A percentile compares a stretch with the other conserved stretches of the same genome.
Evolutionary conservation across 1,140 invertebrate species (phyloP).

Genomic region (Fopius arisanus): DNA sequence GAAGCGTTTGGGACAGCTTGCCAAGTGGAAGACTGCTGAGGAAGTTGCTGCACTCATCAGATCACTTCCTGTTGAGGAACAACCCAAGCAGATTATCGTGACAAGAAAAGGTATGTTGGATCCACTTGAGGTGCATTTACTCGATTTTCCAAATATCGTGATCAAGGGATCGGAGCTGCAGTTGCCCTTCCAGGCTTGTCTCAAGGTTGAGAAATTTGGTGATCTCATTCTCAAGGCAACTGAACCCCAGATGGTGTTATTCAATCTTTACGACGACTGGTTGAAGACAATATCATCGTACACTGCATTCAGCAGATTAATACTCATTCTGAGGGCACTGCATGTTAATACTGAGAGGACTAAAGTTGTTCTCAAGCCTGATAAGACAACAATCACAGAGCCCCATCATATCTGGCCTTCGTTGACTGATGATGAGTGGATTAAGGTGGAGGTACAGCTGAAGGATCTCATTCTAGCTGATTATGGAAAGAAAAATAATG

Average conservation of each 20-base stretch:
- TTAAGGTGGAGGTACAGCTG: conserved; percentile 97
- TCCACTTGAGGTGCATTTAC: conserved; percentile 97
- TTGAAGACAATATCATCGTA: conserved; percentile 96
- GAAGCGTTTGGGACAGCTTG: conserved; percentile 92
- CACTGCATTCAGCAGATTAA: conserved; percentile 96
- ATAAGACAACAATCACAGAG: conserved; percentile 98
- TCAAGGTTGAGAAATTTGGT: conserved; percentile 99
- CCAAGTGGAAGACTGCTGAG: conserved; percentile 99
- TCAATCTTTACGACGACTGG: conserved; percentile 99
- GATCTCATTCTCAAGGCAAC: conserved; percentile 99
- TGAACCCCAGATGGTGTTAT: conserved; percentile 99
- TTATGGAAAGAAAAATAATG: conserved; percentile 99
- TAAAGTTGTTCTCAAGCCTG: conserved; percentile 97
- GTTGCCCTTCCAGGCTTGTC: conserved; percentile 97
- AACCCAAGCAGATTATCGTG: conserved; percentile 99
- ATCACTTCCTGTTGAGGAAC: conserved; percentile 98
- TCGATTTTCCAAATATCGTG: conserved; percentile 99
- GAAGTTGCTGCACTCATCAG: conserved; percentile 99
- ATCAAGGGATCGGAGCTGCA: conserved; percentile 99
- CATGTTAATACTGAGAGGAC: conserved; percentile 99
- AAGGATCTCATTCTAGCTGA: conserved; percentile 99
- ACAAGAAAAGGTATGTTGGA: conserved; percentile 99
- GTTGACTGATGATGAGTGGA: conserved; percentile 98
- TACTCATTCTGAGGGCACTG: conserved; percentile 94
- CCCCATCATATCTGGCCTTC: conserved; percentile 99